These are phyloP conservation scores for Bos indicus DNA, from an alignment of 2,113 vertebrate genomes.

Conservation along the genomic window DNA sequence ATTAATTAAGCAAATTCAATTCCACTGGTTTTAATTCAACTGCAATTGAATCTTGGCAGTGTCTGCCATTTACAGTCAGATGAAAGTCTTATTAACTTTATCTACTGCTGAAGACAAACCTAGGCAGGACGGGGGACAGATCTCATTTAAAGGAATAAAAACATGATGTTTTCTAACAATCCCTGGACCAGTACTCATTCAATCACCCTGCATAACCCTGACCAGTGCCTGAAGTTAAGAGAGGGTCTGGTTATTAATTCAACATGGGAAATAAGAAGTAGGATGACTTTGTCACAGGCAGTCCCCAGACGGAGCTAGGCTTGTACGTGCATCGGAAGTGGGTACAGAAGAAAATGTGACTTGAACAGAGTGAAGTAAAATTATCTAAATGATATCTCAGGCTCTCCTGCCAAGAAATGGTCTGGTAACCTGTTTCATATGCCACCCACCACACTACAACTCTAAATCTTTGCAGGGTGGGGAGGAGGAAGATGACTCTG, in stretches of 20 bases:
- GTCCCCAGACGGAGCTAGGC: neutral
- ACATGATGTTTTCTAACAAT: neutral
- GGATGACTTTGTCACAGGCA: neutral
- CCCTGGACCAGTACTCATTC: neutral
- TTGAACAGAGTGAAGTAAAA: neutral
- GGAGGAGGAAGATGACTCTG: neutral
- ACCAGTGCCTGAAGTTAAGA: neutral
- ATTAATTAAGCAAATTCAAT: constrained; percentile 16
- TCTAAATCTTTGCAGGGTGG: neutral
- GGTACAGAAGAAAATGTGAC: neutral
- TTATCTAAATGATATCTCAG: neutral
- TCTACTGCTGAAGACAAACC: neutral
- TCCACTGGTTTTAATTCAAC: neutral
- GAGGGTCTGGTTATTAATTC: neutral
- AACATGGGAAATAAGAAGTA: neutral
- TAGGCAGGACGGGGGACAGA: neutral
- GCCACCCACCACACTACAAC: neutral
- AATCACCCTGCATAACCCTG: neutral
- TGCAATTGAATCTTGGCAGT: neutral
- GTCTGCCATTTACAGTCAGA: neutral
- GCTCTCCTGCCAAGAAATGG: neutral
- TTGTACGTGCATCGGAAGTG: neutral
- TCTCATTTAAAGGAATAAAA: neutral
- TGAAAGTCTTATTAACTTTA: constrained; percentile 4
- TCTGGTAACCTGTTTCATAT: neutral